Base-by-base conservation (phyloP, 2,113 vertebrate genomes). In the Nyctereutes procyonoides region DNA sequence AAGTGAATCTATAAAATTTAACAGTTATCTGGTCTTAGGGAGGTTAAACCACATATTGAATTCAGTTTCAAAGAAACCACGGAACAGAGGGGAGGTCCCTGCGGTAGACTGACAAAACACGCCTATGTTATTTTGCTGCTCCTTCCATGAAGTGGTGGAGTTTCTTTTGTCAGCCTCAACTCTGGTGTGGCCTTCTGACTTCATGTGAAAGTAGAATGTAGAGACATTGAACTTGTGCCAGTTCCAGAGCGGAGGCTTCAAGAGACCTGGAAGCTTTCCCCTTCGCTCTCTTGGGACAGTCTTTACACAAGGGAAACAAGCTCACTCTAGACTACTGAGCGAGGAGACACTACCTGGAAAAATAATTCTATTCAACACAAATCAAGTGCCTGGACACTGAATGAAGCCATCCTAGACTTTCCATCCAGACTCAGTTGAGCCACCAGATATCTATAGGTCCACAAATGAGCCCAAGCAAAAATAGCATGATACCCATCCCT, bases 1-100 rank as follows among this genome's bases (percentile, higher is more conserved):
- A 93, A 86, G 7, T 35, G 3, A 94, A 84, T 69, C 12, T 67
- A 58, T 79, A 60, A 91, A 73, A 85, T 12, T 88, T 77, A 63
- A n/a, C 24, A 83, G 5, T 60, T 79, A 71, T 58, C 38, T 48
- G 26, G 16, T 20, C 9, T 58, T 63, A 12, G 22, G 24, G 43
- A 65, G 56, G 15, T 73, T 62, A 79, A 93, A 79, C 95, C 24
- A 38, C 16, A 56, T 24, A 12, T 81, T 73, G 60, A 77, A 83
- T 83, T 76, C 71, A 58, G 90, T 86, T 71, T 93, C 26, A 51
- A 88, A 63, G 60, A 71, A 90, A 76, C 12, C 16, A 38, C 1
- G 19, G 1, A 58, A 56, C 11, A 38, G 20, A 24, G 63, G 0
- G 26, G 3, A 73, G 8, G 26, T 48, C 12, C 38, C 1, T 20